A percentile compares a stretch with the other conserved stretches of the same genome.
phyloP scores from a whole-genome alignment of 2,888 invertebrate species.

The Amaurobius ferox region DNA sequence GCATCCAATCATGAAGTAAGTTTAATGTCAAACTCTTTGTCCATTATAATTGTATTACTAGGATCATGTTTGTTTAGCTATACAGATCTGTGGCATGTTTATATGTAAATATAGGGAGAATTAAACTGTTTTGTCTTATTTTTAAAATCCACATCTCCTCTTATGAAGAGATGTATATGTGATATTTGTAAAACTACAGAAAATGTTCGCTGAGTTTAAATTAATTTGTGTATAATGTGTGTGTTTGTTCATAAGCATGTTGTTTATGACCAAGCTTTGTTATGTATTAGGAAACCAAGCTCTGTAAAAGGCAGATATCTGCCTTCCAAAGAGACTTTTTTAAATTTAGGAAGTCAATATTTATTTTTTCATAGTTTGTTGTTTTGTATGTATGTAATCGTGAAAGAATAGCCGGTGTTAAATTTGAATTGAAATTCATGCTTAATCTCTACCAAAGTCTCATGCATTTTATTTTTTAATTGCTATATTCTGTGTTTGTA shows the following conservation, averaged over 20 bases:
- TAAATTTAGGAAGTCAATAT: conserved; percentile 42
- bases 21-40: conserved; percentile 38
- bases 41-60: conserved; percentile 32
- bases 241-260: conserved; percentile 29
- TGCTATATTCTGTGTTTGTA: too few species aligned
- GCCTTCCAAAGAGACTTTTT: not conserved
- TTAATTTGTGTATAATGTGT: conserved; percentile 47
- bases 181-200: conserved; percentile 50
- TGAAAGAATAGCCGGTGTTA: not conserved
- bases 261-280: conserved; percentile 49
- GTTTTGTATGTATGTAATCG: conserved; percentile 15
- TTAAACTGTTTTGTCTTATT: conserved; percentile 46
- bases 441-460: too few species aligned
- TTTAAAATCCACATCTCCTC: conserved; percentile 54
- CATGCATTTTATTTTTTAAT: too few species aligned
- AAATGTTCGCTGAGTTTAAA: conserved; percentile 18
- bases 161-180: conserved; percentile 55
- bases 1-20: conserved; percentile 27
- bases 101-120: conserved; percentile 62
- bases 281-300: not conserved
- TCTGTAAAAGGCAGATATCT: not conserved
- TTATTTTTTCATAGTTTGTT: conserved; percentile 49
- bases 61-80: conserved; percentile 66
- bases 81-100: conserved; percentile 66
- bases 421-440: not conserved